Conservation (phyloP, 2,888 invertebrate species). For the Drosophila mercatorum region DNA sequence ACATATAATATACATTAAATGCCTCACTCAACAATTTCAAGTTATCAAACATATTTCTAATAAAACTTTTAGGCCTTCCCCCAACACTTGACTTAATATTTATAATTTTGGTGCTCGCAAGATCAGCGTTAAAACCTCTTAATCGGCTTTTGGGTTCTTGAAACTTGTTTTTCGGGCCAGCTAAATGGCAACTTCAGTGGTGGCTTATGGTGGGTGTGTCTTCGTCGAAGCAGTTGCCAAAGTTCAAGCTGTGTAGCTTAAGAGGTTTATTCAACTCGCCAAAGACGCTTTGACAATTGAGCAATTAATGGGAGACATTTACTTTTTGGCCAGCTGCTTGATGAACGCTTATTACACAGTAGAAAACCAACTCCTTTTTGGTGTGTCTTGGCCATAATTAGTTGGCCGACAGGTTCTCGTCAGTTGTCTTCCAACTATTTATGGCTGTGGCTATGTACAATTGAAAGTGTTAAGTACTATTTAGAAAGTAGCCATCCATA, state of each 20-base stretch:
- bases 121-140: conserved; percentile 21
- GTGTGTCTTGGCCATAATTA: conserved; percentile 51
- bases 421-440: conserved; percentile 25
- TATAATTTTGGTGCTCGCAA: conserved; percentile 13
- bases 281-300: conserved; percentile 56
- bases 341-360: conserved; percentile 40
- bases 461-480: conserved; percentile 79
- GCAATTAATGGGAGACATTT: conserved; percentile 69
- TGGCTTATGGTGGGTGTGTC: conserved; percentile 51
- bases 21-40: neutral
- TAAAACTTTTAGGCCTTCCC: neutral
- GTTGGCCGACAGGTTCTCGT: conserved; percentile 44
- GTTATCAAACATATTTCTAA: neutral
- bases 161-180: conserved; percentile 45
- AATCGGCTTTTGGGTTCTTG: conserved; percentile 44
- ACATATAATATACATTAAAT: neutral
- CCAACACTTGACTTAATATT: neutral
- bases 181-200: conserved; percentile 48
- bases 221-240: conserved; percentile 30
- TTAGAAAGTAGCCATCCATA: conserved; percentile 68
- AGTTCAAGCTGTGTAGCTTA: conserved; percentile 44
- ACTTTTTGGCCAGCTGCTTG: conserved; percentile 54
- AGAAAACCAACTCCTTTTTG: conserved; percentile 34
- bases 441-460: conserved; percentile 38
- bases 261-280: conserved; percentile 58